Evolutionary conservation across 1,140 invertebrate genomes (phyloP).

Genomic region (Meloidogyne exigua): DNA sequence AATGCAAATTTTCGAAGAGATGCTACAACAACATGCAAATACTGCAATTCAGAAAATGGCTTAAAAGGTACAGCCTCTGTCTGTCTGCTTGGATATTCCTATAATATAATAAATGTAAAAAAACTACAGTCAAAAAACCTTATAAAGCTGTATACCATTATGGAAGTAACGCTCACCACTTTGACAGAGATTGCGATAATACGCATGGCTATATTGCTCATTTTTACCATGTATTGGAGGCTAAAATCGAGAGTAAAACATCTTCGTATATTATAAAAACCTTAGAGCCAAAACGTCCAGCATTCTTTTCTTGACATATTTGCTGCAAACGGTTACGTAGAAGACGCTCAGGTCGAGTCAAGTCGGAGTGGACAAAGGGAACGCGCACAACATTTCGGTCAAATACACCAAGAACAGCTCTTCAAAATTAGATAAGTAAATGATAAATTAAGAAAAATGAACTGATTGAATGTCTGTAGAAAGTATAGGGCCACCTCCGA

Average conservation of each 20-base stretch:
- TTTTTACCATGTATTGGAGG: background rate
- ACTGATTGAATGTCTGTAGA: constrained; percentile 22
- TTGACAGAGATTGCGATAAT: constrained; percentile 2
- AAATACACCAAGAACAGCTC: constrained; percentile 7
- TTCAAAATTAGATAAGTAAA: background rate
- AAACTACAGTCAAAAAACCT: constrained; percentile 8
- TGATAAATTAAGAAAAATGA: background rate
- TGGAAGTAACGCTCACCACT: constrained; percentile 12
- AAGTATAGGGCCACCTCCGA: constrained; percentile 11
- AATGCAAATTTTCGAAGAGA: constrained; percentile 20
- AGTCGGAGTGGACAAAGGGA: constrained; percentile 18
- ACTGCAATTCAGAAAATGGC: constrained; percentile 17
- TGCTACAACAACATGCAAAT: constrained; percentile 20
- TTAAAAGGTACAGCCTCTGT: constrained; percentile 12
- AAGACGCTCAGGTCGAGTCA: constrained; percentile 13
- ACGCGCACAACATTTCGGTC: background rate
- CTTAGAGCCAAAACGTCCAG: constrained; percentile 2
- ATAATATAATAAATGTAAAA: background rate
- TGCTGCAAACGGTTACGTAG: constrained; percentile 23
- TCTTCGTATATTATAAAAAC: background rate
- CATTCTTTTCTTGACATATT: constrained; percentile 18
- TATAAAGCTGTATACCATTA: constrained; percentile 22
- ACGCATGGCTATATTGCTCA: background rate
- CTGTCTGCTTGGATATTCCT: constrained; percentile 20
- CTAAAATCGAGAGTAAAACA: background rate